Conservation (phyloP, 2,113 vertebrate species). For the Melanerpes aurifrons region DNA sequence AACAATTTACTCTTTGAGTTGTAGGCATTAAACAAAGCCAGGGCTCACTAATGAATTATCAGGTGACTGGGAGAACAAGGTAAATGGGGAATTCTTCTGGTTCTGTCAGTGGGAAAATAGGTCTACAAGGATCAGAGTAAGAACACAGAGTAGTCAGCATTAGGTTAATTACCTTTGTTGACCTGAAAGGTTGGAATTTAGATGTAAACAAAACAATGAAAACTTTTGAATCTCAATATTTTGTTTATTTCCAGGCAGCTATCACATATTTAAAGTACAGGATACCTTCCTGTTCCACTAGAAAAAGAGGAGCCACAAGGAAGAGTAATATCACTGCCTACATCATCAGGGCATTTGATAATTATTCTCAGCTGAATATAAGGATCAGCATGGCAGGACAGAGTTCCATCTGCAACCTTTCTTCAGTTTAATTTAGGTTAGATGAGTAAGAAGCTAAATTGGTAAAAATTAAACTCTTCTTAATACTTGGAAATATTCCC, state of each 20-base stretch:
- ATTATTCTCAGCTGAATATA: not conserved
- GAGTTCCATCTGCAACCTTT: not conserved
- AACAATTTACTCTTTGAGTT: slow-evolving; percentile 12
- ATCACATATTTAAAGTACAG: not conserved
- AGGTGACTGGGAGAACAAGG: slow-evolving; percentile 37
- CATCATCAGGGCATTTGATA: not conserved
- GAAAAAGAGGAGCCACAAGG: not conserved
- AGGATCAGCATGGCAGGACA: not conserved
- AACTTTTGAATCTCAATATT: not conserved
- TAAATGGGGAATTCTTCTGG: slow-evolving; percentile 54
- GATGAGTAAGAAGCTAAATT: not conserved
- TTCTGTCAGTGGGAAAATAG: slow-evolving; percentile 36
- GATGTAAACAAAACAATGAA: slow-evolving; percentile 23
- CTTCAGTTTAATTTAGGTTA: not conserved
- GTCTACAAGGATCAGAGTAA: slow-evolving; percentile 40
- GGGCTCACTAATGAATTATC: slow-evolving; percentile 46
- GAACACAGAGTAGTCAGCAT: slow-evolving; percentile 10
- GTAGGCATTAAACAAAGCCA: slow-evolving; percentile 41
- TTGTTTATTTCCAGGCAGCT: not conserved
- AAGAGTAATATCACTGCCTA: not conserved
- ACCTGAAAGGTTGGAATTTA: slow-evolving; percentile 4
- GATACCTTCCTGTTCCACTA: not conserved
- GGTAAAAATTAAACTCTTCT: not conserved
- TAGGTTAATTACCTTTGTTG: slow-evolving; percentile 56
- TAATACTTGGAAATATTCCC: not conserved